Evolutionary conservation across 2,113 vertebrate species (phyloP), one percentile per base, ranked within the genome.

Genomic region (Gnathochromis pfefferi): DNA sequence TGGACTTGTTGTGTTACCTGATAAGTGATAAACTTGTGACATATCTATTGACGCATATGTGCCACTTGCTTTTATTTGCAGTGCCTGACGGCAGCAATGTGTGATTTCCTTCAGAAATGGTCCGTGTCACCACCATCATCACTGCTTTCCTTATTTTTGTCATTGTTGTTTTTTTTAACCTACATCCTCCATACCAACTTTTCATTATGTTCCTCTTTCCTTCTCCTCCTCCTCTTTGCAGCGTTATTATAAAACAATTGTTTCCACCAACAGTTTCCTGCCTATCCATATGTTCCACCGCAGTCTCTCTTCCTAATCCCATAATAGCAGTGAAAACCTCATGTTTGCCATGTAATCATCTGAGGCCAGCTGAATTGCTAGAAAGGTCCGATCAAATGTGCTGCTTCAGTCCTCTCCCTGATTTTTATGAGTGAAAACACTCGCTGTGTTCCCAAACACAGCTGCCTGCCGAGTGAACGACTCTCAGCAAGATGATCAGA

Each of bases 21-120:
- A 70, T 75, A 60, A 84, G 83, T 51, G 51, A 73, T 81, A 84
- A 82, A 80, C 85, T 65, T 84, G 86, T 87, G 86, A 87, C 84
- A 58, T 86, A 51, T 79, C 19, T 31, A 13, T 9, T 49, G 73
- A 80, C 42, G 19, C 68, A 9, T 12, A 4, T 81, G 42, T 55
- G 60, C 35, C 19, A 2, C 70, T 80, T 63, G 7, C 14, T 57
- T 65, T 70, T 47, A 80, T 82, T 53, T n/a, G 33, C 45, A 81
- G 47, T 47, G 63, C 35, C 2, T 84, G 82, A 90, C 26, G 12
- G 14, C 73, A 65, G 38, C 51, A 17, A 28, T 2, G 1, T 8
- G 54, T 8, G 47, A 19, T 79, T 83, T 87, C 68, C 79, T 82
- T 13, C 23, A 78, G 70, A 78, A 78, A 31, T 11, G 26, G 1